Evolutionary conservation across 2,888 invertebrate genomes (phyloP).

Genomic region (Sinotaia quadrata): DNA sequence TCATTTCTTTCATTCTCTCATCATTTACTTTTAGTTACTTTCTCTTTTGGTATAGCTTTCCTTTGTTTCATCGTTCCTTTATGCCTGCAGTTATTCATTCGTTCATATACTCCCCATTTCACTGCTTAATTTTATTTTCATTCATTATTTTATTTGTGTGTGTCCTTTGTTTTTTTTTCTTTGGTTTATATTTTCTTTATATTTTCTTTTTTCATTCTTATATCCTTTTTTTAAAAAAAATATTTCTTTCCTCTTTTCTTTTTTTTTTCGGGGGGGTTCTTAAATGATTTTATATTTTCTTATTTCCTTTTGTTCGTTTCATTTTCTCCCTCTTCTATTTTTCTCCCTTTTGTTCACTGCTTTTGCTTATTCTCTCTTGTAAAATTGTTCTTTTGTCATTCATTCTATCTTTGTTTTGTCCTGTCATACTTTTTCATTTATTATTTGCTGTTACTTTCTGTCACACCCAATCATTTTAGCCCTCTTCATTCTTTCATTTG

Average conservation of each 20-base stretch:
- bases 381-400: too few relatives aligned
- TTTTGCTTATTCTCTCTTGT: neutral
- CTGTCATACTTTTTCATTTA: too few relatives aligned
- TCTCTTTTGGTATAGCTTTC: slow-evolving; percentile 1
- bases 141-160: neutral
- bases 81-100: neutral
- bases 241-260: neutral
- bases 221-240: neutral
- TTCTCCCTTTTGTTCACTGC: slow-evolving; percentile 6
- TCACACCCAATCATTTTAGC: too few relatives aligned
- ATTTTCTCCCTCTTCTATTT: neutral
- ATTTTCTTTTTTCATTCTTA: neutral
- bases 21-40: slow-evolving; percentile 5
- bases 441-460: too few relatives aligned
- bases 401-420: too few relatives aligned
- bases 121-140: neutral
- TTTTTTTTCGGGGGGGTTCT: neutral
- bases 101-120: neutral
- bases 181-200: neutral
- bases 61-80: neutral
- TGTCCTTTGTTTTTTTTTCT: neutral
- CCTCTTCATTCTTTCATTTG: too few relatives aligned
- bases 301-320: neutral
- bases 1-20: slow-evolving; percentile 14
- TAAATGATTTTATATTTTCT: neutral